Base-by-base conservation (phyloP, 2,888 invertebrate species). In the Brachypterus glaber region DNA sequence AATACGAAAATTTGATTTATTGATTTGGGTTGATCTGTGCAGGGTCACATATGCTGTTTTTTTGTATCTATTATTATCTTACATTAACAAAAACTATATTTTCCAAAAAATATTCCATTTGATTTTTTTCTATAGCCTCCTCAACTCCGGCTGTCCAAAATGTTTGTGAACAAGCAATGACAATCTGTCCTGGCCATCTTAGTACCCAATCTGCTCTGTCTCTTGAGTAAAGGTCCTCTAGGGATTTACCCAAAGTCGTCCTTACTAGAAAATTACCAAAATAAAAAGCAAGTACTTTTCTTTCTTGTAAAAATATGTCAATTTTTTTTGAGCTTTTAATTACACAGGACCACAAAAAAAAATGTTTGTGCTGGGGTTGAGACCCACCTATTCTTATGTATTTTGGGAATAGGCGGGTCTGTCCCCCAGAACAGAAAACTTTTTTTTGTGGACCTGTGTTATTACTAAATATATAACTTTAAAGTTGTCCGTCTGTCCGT, bases 181-280 rank as follows among this genome's bases (percentile, higher is more conserved):
- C 82, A 4, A 85, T 74, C 64, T 86, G 85, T 0, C 85, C 85
- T 0, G 85, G 85, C 85, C 85, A 86, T 33, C 72, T 68, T 37
- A 83, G 66, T 24, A 85, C 82, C 84, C 84, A 85, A 36, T 73
- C 61, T 2, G 69, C 82, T 70, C 7, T 55, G 48, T 34, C 39
- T 34, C 54, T 57, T 30, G 46, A 45, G 12, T 54, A 49, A 48
- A 75, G 65, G 40, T 68, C 67, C 2, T 45, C 49, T 17, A 75
- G 50, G n/a, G 73, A 62, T 25, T 59, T 58, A 11, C 64, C 66
- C 32, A 74, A 62, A n/a, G 64, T 67, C 3, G 57, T 54, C 34
- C 72, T 52, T 2, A 76, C 58, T 57, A 30, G 26, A 49, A 43
- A 17, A 29, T 27, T 26, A 37, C 12, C 11, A 14, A n/a, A 8